Percentiles rank a stretch among this genome's conserved stretches.
Evolutionary conservation across 2,888 invertebrate species (phyloP).

Genomic region (Xylocampa areola): DNA sequence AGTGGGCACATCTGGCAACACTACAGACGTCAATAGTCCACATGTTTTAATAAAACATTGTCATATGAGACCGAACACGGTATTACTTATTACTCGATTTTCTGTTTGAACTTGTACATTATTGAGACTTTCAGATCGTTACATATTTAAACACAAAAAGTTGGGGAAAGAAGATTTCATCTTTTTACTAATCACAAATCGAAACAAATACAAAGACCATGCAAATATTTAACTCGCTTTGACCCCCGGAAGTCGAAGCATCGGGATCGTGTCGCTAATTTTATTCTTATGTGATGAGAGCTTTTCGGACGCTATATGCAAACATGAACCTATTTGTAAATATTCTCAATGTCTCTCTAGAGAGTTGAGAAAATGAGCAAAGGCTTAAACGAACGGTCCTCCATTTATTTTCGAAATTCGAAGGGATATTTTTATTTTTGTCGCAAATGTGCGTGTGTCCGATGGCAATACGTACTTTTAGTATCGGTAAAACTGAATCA

Average conservation of each 20-base stretch:
- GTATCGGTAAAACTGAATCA: conserved; percentile 29
- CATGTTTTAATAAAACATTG: conserved; percentile 57
- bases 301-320: background rate
- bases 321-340: background rate
- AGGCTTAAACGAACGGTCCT: no score
- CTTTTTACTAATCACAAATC: conserved; percentile 30
- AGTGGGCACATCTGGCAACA: conserved; percentile 49
- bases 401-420: conserved; percentile 13
- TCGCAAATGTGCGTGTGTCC: conserved; percentile 28
- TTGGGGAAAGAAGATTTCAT: conserved; percentile 15
- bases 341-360: no score
- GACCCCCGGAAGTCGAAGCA: background rate
- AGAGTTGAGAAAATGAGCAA: background rate
- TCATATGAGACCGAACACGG: conserved; percentile 51
- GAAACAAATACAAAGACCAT: conserved; percentile 35
- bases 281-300: background rate
- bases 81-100: conserved; percentile 48
- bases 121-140: conserved; percentile 36
- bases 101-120: conserved; percentile 34
- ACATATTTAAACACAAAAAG: conserved; percentile 33
- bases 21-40: conserved; percentile 42
- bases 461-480: no score
- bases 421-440: conserved; percentile 12
- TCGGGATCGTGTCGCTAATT: background rate
- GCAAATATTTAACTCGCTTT: conserved; percentile 30